Evolutionary conservation across 2,888 invertebrate genomes (phyloP), one percentile per base, ranked within the genome.

Genomic region (Linnaemya vulpina): DNA sequence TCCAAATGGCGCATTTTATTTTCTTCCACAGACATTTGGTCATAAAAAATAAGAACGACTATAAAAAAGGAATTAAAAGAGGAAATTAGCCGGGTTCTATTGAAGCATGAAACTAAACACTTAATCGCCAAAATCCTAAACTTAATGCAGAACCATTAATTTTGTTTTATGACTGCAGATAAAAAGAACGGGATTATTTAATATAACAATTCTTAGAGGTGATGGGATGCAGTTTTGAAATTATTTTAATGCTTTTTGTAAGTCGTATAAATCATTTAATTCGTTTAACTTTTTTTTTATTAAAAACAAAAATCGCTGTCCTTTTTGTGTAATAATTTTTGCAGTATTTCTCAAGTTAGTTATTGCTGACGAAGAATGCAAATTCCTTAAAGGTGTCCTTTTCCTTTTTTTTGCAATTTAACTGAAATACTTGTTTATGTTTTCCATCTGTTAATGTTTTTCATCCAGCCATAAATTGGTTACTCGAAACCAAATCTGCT

Each of bases 401-500:
- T 9, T 35, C 35, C 20, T 55, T 46, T 38, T 30, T 22, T 49
- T 9, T 8, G 0, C 38, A 70, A n/a, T 46, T 30, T 38, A 51
- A 40, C 62, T 62, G 5, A 53, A 75, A 25, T 43, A 13, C 10
- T 13, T 46, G 5, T 10, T 9, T 35, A 22, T 53, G 13, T n/a
- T 38, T 25, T 43, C 3, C 53, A 30, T 53, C 11, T 65, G 51
- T 63, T 53, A 22, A 4, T 49, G 60, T 60, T 78, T 40, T 17
- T 43, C 20, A 65, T 77, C 25, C 17, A 46, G 35, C 58, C 70
- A 78, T 74, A 78, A 85, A 74, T 78, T 60, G 78, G 74, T 78
- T 75, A 70, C 63, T 76, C 67, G 70, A 74, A 81, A 35, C 30
- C 17, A 51, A 70, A 81, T 81, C 74, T 78, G 75, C 51, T 65